Conservation (phyloP, 2,797 vertebrate species). For the Enteromius unitaeniatus region DNA sequence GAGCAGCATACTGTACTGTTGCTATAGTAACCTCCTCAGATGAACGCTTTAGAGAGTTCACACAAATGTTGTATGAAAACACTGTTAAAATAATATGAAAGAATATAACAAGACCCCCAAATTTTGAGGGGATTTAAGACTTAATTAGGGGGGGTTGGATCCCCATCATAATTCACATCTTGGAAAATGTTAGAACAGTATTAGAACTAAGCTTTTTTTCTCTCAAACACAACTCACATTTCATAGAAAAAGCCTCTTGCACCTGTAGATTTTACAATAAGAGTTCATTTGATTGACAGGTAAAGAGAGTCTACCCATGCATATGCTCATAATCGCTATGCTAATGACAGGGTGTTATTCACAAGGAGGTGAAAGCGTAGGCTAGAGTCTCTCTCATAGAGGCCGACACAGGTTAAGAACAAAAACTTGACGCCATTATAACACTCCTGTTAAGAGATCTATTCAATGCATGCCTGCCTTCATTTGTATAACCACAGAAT, state of each 20-base stretch:
- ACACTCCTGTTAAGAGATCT: conserved; percentile 23
- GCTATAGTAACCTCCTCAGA: conserved; percentile 14
- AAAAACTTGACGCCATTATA: conserved; percentile 50
- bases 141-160: background rate
- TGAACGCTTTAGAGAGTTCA: background rate
- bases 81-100: background rate
- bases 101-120: background rate
- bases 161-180: background rate
- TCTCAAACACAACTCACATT: background rate
- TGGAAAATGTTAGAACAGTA: background rate
- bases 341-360: conserved; percentile 61
- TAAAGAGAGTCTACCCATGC: conserved; percentile 31
- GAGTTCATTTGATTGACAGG: conserved; percentile 51
- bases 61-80: background rate
- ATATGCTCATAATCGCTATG: conserved; percentile 45
- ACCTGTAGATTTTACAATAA: conserved; percentile 14
- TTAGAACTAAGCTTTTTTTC: background rate
- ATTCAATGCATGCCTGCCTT: conserved; percentile 5
- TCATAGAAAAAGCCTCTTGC: background rate
- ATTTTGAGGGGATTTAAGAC: background rate
- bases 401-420: conserved; percentile 41
- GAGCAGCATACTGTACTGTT: background rate
- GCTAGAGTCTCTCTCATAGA: conserved; percentile 32
- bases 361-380: conserved; percentile 45
- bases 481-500: conserved; percentile 17